Base-by-base conservation (phyloP, 2,888 invertebrate species). In the Pemphredon lugubris region DNA sequence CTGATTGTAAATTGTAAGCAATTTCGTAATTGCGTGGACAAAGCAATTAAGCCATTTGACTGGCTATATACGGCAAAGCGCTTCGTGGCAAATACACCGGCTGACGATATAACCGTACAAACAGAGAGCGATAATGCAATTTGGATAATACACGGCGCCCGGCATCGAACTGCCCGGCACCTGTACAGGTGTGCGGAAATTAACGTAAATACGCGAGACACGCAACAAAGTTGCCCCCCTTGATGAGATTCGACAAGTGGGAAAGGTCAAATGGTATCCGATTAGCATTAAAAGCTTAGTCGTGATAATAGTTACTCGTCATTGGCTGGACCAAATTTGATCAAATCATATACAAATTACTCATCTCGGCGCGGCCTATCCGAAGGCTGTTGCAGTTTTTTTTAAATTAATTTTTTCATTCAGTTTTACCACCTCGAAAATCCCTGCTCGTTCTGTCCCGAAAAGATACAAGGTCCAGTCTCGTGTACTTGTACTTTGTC, bases 1-100 rank as follows among this genome's bases (percentile, higher is more conserved):
- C 77, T 85, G 84, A 86, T 86, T 86, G 87, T 84, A 84, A 86
- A 87, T 86, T 85, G 86, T 85, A 85, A 87, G 86, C 87, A 87
- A 87, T 87, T 87, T 85, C 83, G 85, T 87, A 87, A 87, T 86
- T 87, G 86, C 85, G 82, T 84, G 83, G 84, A 86, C 85, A 85
- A 86, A 87, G 86, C 86, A 87, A 87, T 87, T 87, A 86, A 83
- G 83, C 82, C 86, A 86, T 84, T 87, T 83, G 84, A 85, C 84
- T 81, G 83, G 80, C 77, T 83, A 76, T 81, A 79, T 77, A 77
- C 75, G 77, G 75, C 65, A 69, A 79, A 73, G 82, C 68, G 74
- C 68, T 75, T 66, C 72, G 73, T 71, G 77, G 79, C 79, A 82
- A 84, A 86, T 83, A 82, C 75, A 79, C 69, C 73, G 74, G 68